phyloP scores from a whole-genome alignment of 2,797 vertebrate genomes.

The Apodemus agrarius region DNA sequence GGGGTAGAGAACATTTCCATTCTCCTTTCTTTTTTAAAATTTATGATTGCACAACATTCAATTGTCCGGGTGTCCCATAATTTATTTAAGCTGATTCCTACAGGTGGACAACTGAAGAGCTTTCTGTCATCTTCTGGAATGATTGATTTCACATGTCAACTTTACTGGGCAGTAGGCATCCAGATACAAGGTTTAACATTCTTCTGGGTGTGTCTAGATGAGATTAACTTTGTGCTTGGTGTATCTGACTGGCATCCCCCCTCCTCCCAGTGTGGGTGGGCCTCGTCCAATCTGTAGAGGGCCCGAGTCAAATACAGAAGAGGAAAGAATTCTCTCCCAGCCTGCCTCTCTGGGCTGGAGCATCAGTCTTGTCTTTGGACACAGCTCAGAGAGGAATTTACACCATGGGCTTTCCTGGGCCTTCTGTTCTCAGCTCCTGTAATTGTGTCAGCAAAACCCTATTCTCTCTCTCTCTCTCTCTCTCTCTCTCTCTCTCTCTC shows the following conservation, averaged over 20 bases:
- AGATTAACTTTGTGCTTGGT: neutral
- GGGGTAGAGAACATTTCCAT: neutral
- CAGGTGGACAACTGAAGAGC: neutral
- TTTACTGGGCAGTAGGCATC: neutral
- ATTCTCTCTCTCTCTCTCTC: neutral
- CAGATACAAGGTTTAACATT: neutral
- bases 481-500: neutral
- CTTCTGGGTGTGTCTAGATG: conserved; percentile 34
- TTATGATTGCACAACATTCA: neutral
- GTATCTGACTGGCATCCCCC: neutral
- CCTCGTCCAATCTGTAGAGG: neutral
- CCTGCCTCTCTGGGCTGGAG: neutral
- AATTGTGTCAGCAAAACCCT: neutral
- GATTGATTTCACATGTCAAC: conserved; percentile 40
- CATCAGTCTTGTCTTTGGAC: neutral
- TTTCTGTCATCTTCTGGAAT: conserved; percentile 7
- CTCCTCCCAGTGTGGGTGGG: neutral
- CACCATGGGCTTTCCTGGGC: neutral
- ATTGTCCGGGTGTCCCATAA: neutral
- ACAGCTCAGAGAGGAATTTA: neutral
- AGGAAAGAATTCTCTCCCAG: neutral
- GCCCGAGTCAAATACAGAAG: neutral
- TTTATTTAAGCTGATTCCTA: conserved; percentile 51
- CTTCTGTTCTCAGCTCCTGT: neutral
- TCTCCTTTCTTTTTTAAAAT: conserved; percentile 8